Evolutionary conservation across 2,888 invertebrate species (phyloP).

Genomic region (Ashinkailepas kermadecensis): DNA sequence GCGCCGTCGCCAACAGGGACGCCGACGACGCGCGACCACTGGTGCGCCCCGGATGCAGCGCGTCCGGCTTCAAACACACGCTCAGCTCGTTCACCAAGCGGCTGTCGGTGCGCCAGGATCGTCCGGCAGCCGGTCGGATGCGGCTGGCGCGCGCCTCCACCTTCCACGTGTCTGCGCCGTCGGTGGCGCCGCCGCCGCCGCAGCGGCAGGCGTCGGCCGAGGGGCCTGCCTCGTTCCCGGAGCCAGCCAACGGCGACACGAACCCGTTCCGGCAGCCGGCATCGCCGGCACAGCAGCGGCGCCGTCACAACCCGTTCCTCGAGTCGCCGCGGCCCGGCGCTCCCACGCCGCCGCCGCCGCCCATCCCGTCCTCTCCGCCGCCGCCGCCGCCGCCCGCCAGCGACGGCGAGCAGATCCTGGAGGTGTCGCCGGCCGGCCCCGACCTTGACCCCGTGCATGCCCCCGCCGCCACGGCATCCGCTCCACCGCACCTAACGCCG

Average conservation of each 20-base stretch:
- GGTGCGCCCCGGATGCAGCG: not conserved
- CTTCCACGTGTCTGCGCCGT: slow-evolving; percentile 2
- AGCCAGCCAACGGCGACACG: not conserved
- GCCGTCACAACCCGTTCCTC: slow-evolving; percentile 17
- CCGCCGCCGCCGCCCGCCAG: not conserved
- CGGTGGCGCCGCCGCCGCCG: not conserved
- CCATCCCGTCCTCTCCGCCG: not conserved
- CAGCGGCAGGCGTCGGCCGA: not conserved
- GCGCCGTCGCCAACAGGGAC: not conserved
- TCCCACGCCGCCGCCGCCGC: slow-evolving; percentile 17
- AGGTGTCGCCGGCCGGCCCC: slow-evolving; percentile 8
- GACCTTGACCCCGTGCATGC: not conserved
- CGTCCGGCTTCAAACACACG: not conserved
- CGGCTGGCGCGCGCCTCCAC: slow-evolving; percentile 4
- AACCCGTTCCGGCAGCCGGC: slow-evolving; percentile 16
- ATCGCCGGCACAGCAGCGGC: not conserved
- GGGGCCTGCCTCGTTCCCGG: not conserved
- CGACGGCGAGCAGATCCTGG: slow-evolving; percentile 5
- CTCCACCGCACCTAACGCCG: not conserved
- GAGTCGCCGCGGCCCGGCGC: not conserved
- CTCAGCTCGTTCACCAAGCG: slow-evolving; percentile 3
- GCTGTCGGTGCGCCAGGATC: slow-evolving; percentile 9
- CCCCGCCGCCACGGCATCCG: not conserved
- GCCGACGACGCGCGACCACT: not conserved
- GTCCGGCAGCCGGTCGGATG: not conserved